Percentiles rank a stretch among this genome's conserved stretches.
Conservation (phyloP, 2,888 invertebrate genomes). For the Bembecia ichneumoniformis region DNA sequence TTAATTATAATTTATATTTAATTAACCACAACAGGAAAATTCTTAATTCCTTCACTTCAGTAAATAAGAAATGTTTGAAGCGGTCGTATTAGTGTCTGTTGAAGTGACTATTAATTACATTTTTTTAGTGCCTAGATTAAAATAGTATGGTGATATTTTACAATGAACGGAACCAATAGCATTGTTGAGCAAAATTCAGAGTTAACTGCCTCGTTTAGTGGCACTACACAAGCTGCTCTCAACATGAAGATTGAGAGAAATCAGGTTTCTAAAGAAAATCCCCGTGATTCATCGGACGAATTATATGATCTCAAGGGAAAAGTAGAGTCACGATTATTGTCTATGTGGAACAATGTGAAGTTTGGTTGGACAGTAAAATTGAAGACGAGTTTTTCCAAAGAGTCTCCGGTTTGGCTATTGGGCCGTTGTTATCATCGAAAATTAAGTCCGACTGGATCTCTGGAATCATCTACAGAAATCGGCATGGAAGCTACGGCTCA, state of each 20-base stretch:
- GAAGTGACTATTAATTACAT: background rate
- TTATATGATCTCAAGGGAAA: slow-evolving; percentile 77
- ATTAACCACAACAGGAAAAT: too few species aligned
- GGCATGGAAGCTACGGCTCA: slow-evolving; percentile 74
- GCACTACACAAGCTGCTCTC: slow-evolving; percentile 24
- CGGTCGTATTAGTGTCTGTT: background rate
- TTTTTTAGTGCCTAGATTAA: background rate
- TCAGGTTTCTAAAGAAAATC: slow-evolving; percentile 36
- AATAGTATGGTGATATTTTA: slow-evolving; percentile 12
- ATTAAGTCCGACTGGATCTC: slow-evolving; percentile 72
- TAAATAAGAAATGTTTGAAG: background rate
- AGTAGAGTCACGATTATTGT: slow-evolving; percentile 85
- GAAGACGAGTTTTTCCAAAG: slow-evolving; percentile 83
- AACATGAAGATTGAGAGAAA: slow-evolving; percentile 27
- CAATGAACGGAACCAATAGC: slow-evolving; percentile 48
- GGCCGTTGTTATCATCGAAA: slow-evolving; percentile 88
- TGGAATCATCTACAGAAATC: slow-evolving; percentile 72
- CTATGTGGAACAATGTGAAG: slow-evolving; percentile 94
- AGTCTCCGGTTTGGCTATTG: slow-evolving; percentile 89
- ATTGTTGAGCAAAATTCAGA: slow-evolving; percentile 34
- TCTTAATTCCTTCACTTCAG: too few species aligned
- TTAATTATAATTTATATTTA: too few species aligned
- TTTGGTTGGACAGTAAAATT: slow-evolving; percentile 89
- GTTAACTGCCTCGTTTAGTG: slow-evolving; percentile 28
- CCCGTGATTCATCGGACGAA: slow-evolving; percentile 51